Evolutionary conservation across 2,113 vertebrate genomes (phyloP).

Genomic region (Heterochromis multidens): DNA sequence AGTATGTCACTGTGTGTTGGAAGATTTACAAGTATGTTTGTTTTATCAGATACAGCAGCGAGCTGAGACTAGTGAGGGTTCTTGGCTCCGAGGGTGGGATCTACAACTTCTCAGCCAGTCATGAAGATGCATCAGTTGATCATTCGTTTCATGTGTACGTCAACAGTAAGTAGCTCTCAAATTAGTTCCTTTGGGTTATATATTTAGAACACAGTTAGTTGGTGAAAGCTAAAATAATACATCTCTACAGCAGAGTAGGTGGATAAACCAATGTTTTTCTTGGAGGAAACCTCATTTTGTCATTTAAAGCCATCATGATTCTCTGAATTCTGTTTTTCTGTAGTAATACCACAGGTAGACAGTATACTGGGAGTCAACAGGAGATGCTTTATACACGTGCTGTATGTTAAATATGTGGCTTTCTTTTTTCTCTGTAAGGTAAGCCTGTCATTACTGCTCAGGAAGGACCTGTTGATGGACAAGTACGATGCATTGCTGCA

Average conservation of each 20-base stretch:
- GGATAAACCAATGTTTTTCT: not conserved
- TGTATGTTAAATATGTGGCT: not conserved
- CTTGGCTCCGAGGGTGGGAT: constrained; percentile 88
- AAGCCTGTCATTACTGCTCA: constrained; percentile 88
- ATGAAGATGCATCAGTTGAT: constrained; percentile 80
- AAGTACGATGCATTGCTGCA: constrained; percentile 88
- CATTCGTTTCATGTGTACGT: constrained; percentile 88
- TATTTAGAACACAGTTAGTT: not conserved
- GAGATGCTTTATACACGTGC: not conserved
- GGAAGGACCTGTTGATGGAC: constrained; percentile 83
- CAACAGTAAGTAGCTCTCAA: constrained; percentile 81
- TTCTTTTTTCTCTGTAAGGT: constrained; percentile 70
- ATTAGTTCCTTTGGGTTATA: not conserved
- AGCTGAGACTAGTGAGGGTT: constrained; percentile 90
- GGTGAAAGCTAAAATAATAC: not conserved
- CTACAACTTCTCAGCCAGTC: constrained; percentile 87
- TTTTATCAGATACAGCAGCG: constrained; percentile 80
- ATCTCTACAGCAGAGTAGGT: not conserved
- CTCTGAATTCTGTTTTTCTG: not conserved
- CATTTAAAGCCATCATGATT: too few species aligned
- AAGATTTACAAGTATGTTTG: not conserved
- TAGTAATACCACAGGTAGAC: not conserved
- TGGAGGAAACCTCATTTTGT: not conserved
- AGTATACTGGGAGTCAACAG: not conserved
- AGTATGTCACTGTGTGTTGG: not conserved